Percentiles rank a stretch among this genome's conserved stretches.
Conservation (phyloP, 2,113 vertebrate species). For the Barbus barbus region DNA sequence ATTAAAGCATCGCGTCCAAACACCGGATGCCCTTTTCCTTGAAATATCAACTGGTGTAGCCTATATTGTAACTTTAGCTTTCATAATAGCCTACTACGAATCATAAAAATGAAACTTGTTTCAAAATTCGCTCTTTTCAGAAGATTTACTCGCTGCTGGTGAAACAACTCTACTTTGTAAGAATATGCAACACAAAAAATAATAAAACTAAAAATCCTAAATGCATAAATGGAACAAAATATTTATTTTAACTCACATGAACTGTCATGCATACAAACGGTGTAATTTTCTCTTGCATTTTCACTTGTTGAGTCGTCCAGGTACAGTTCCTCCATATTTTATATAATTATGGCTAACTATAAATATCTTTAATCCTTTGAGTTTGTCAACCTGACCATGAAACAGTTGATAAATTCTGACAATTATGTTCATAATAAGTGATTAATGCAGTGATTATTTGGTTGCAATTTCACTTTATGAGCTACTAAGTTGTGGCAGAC, state of each 20-base stretch:
- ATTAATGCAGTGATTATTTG: conserved; percentile 8
- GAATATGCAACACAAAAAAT: neutral
- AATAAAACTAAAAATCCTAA: neutral
- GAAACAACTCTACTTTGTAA: neutral
- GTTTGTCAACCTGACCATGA: conserved; percentile 6
- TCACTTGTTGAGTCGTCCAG: conserved; percentile 19
- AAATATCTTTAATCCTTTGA: neutral
- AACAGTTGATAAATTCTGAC: neutral
- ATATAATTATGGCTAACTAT: neutral
- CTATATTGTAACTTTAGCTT: neutral
- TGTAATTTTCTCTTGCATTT: neutral
- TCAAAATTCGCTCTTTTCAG: neutral
- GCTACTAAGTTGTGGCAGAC: neutral
- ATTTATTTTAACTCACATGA: neutral
- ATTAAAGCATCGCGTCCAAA: neutral
- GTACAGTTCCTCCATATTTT: conserved; percentile 19
- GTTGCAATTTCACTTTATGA: neutral
- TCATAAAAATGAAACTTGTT: neutral
- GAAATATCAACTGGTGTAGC: neutral
- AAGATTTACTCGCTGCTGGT: neutral
- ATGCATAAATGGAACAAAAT: neutral
- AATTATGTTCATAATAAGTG: neutral
- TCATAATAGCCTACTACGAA: neutral
- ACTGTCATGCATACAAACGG: neutral
- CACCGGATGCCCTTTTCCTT: neutral